These are phyloP conservation scores for silkworm (Bombyx mori) DNA, from an alignment of 1,140 invertebrate species.

Conservation along the genomic window DNA sequence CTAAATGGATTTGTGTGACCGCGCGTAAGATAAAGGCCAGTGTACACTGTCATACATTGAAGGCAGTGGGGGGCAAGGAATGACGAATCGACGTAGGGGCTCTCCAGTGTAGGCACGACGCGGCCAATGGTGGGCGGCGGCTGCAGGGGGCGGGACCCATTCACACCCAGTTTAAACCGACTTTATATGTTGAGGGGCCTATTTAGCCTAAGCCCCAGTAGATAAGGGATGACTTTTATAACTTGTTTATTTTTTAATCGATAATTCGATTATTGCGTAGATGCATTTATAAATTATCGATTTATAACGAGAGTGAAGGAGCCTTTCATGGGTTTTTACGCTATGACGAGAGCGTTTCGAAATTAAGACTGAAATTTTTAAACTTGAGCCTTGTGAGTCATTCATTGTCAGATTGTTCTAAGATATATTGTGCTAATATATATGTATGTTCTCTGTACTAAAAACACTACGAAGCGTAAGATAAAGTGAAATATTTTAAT, in stretches of 20 bases:
- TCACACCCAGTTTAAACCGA: constrained; percentile 36
- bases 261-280: too few relatives aligned
- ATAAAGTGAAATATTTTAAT: too few relatives aligned
- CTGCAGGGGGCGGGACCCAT: constrained; percentile 32
- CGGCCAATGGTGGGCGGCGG: constrained; percentile 41
- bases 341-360: constrained; percentile 3
- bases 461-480: too few relatives aligned
- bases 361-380: constrained; percentile 3
- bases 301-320: not conserved
- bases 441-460: too few relatives aligned
- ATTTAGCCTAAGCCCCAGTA: constrained; percentile 12
- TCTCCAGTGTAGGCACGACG: constrained; percentile 22
- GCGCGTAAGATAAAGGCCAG: constrained; percentile 60
- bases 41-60: constrained; percentile 34
- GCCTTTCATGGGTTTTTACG: constrained; percentile 9
- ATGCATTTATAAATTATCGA: not conserved
- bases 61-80: constrained; percentile 36
- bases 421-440: not conserved
- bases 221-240: constrained; percentile 41
- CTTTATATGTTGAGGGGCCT: constrained; percentile 33
- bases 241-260: not conserved
- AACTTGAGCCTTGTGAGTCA: not conserved
- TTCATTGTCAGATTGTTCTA: constrained; percentile 1
- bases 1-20: constrained; percentile 58
- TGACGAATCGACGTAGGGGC: constrained; percentile 42